Conservation (phyloP, 2,797 vertebrate genomes). For the Chaetodon trifasciatus region DNA sequence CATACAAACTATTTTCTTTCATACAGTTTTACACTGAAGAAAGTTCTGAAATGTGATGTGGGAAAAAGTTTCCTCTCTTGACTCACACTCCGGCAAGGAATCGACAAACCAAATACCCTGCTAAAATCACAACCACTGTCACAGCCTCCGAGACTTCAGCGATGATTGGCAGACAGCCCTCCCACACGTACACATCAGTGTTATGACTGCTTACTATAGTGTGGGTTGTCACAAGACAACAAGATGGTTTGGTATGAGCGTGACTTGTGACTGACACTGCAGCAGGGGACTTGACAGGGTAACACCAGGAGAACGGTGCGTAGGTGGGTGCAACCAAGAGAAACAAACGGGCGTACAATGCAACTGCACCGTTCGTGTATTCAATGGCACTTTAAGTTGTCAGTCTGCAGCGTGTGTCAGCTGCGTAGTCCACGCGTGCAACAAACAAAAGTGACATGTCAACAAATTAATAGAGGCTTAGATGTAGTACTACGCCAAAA, state of each 20-base stretch:
- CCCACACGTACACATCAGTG: conserved; percentile 64
- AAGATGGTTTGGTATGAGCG: conserved; percentile 56
- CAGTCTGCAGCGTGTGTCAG: conserved; percentile 43
- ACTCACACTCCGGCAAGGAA: conserved; percentile 5
- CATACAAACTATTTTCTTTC: not conserved
- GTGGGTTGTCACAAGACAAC: conserved; percentile 70
- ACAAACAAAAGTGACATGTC: conserved; percentile 20
- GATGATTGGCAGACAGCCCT: conserved; percentile 62
- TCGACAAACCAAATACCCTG: conserved; percentile 21
- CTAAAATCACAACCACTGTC: conserved; percentile 30
- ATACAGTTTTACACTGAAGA: not conserved
- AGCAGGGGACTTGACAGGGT: conserved; percentile 71
- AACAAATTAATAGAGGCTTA: conserved; percentile 31
- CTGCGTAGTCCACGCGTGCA: conserved; percentile 14
- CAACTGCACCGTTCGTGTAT: conserved; percentile 18
- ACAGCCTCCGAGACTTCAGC: conserved; percentile 21
- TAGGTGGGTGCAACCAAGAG: conserved; percentile 65
- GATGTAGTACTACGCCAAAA: not conserved
- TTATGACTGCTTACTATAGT: conserved; percentile 62
- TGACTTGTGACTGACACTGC: conserved; percentile 77
- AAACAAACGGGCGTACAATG: conserved; percentile 51
- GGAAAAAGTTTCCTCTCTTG: not conserved
- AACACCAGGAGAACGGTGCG: conserved; percentile 53
- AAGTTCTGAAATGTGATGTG: not conserved
- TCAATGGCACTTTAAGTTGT: conserved; percentile 43